These are phyloP conservation scores for Tragelaphus buxtoni DNA, from an alignment of 2,113 vertebrate genomes.

Conservation along the genomic window DNA sequence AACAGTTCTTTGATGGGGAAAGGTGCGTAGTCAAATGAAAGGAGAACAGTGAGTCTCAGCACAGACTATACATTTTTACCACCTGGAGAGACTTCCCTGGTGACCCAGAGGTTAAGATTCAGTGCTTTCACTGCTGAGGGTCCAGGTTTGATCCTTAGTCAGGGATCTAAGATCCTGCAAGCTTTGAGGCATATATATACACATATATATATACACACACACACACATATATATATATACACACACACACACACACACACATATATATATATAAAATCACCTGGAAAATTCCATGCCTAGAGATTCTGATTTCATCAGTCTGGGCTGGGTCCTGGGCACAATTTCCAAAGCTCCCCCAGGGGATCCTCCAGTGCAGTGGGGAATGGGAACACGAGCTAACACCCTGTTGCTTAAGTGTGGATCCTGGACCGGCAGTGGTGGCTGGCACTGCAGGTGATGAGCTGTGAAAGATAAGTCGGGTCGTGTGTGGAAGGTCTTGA, in stretches of 20 bases:
- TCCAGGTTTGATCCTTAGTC: neutral
- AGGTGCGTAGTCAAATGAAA: neutral
- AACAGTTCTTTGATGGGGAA: neutral
- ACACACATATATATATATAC: too few relatives aligned
- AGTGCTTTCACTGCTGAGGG: neutral
- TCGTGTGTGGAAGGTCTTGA: neutral
- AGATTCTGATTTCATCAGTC: neutral
- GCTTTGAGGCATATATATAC: neutral
- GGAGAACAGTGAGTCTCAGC: neutral
- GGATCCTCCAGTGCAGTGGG: neutral
- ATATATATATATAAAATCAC: neutral
- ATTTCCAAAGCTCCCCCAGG: neutral
- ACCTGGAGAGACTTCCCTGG: neutral
- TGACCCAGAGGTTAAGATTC: neutral
- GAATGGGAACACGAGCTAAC: neutral
- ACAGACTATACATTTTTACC: neutral
- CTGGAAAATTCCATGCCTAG: neutral
- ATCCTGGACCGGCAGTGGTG: too few relatives aligned
- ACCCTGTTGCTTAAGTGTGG: neutral
- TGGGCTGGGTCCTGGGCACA: neutral
- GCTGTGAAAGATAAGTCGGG: neutral
- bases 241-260: too few relatives aligned
- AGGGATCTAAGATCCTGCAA: neutral
- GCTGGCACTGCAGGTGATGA: neutral
- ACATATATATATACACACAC: neutral